These are phyloP conservation scores for Cryptocephalus primarius DNA, from an alignment of 2,888 invertebrate genomes.

Conservation along the genomic window DNA sequence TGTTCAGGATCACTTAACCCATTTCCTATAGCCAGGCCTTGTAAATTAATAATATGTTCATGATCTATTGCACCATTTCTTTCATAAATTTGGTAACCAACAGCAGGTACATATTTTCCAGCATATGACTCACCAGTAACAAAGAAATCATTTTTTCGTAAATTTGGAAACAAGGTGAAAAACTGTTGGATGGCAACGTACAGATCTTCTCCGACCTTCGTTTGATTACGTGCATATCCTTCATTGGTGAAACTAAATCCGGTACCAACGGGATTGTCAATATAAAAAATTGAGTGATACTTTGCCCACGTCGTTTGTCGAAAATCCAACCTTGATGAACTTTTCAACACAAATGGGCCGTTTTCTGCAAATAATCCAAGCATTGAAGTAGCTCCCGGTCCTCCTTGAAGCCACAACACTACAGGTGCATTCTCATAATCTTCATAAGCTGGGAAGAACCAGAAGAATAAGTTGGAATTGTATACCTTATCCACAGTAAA, in stretches of 20 bases:
- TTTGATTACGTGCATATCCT: conserved; percentile 69
- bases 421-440: conserved; percentile 51
- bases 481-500: conserved; percentile 69
- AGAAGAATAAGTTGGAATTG: conserved; percentile 81
- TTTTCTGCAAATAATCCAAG: conserved; percentile 76
- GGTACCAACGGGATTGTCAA: conserved; percentile 33
- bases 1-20: conserved; percentile 41
- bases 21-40: conserved; percentile 62
- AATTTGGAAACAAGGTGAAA: conserved; percentile 66
- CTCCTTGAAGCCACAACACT: conserved; percentile 77
- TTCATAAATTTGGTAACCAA: conserved; percentile 58
- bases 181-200: conserved; percentile 68
- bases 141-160: conserved; percentile 62
- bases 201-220: conserved; percentile 66
- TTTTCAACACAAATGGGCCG: conserved; percentile 49
- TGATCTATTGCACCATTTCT: conserved; percentile 43
- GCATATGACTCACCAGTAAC: conserved; percentile 83
- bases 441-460: conserved; percentile 75
- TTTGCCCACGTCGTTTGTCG: conserved; percentile 36
- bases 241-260: conserved; percentile 74
- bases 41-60: conserved; percentile 51
- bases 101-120: conserved; percentile 66
- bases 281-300: not conserved
- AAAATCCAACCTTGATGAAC: not conserved
- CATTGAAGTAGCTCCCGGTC: conserved; percentile 71